Base-by-base conservation (phyloP, 2,888 invertebrate genomes). In the Coenonympha glycerion region DNA sequence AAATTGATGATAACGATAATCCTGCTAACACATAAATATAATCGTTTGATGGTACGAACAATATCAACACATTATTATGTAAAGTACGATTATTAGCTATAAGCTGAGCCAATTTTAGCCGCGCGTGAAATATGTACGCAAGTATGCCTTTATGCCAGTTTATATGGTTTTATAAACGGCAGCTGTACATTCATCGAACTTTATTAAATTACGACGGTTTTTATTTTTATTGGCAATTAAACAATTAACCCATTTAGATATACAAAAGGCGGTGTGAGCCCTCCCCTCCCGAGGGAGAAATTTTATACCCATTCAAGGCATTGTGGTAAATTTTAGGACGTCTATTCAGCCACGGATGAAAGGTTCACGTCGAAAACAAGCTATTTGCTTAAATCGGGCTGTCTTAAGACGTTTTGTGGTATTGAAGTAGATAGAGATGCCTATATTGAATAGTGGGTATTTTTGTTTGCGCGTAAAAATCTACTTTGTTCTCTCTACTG, bases 151-250 rank as follows among this genome's bases (percentile, higher is more conserved):
- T 58, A 52, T 55, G 33, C 39, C 39, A 16, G 8, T 31, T 31
- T 33, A 13, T n/a, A n/a, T n/a, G n/a, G n/a, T n/a, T n/a, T n/a
- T n/a, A n/a, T n/a, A 5, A 28, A 16, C 36, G 41, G 48, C 66
- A 66, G 63, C 64, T 65, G 61, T 59, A 55, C 55, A 59, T 57
- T 52, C 59, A 59, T 59, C 58, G 56, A 62, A 63, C 55, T 60
- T 55, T 56, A 53, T 47, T 61, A 57, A 73, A 68, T 70, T 44
- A 73, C 22, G 65, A 68, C 63, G 72, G 70, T 76, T 85, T 81
- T 85, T 78, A 76, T 79, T 87, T 80, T 87, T 85, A 86, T 85
- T 85, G 78, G 74, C 79, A 79, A 87, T 87, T 85, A 86, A 79
- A 86, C 86, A 87, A 86, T 86, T 86, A 85, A 79, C 76, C 81